Percentiles rank a stretch among this genome's conserved stretches.
These are phyloP conservation scores for Aricia agestis DNA, from an alignment of 1,140 invertebrate genomes.

Conservation along the genomic window DNA sequence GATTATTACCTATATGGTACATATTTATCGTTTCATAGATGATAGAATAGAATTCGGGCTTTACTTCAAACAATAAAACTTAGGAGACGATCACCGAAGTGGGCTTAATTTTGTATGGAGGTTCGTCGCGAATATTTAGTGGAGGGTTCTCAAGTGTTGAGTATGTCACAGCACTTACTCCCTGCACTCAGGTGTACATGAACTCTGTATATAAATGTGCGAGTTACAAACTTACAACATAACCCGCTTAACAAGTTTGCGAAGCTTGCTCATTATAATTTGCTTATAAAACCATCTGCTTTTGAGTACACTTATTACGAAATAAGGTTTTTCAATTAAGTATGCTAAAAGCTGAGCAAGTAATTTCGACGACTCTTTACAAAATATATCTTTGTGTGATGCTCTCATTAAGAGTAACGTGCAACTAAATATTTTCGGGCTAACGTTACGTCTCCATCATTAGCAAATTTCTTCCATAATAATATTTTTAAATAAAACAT, in stretches of 20 bases:
- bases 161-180: conserved; percentile 2
- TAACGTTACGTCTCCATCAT: not conserved
- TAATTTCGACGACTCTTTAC: not conserved
- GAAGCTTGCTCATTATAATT: not conserved
- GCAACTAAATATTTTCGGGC: too few relatives aligned
- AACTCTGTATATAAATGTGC: not conserved
- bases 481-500: too few relatives aligned
- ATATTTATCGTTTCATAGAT: too few relatives aligned
- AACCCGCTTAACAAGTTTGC: not conserved
- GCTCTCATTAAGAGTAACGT: not conserved
- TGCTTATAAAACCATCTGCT: not conserved
- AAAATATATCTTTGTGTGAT: not conserved
- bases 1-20: too few relatives aligned
- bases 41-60: not conserved
- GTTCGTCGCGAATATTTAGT: not conserved
- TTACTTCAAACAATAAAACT: not conserved
- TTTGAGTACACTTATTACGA: not conserved
- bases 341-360: not conserved
- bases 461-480: not conserved
- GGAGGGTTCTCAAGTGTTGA: not conserved
- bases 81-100: not conserved
- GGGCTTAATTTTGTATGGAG: not conserved
- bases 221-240: not conserved
- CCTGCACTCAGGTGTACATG: not conserved
- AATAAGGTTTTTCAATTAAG: not conserved